Percentiles rank a stretch among this genome's conserved stretches.
These are phyloP conservation scores for Aphelinus atriplicis DNA, from an alignment of 1,140 invertebrate genomes.

Conservation along the genomic window DNA sequence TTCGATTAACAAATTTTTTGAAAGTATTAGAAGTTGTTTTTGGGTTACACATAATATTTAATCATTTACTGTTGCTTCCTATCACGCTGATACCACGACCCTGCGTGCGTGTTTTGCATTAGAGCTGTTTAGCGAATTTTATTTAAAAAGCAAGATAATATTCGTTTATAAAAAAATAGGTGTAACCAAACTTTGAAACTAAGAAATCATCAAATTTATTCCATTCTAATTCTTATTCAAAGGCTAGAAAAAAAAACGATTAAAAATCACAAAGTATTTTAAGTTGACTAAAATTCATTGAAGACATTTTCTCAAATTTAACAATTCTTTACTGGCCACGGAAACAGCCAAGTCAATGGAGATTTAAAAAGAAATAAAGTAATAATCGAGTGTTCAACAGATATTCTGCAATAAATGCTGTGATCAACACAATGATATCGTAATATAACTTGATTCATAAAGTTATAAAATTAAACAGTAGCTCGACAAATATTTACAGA, in stretches of 20 bases:
- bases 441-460: conserved; percentile 36
- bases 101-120: neutral
- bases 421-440: conserved; percentile 47
- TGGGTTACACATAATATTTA: neutral
- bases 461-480: conserved; percentile 42
- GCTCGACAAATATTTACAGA: conserved; percentile 47
- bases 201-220: too few relatives aligned
- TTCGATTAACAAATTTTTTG: conserved; percentile 20
- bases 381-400: conserved; percentile 14
- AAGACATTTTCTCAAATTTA: conserved; percentile 5
- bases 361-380: conserved; percentile 20
- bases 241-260: conserved; percentile 1
- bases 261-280: neutral
- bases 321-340: conserved; percentile 14
- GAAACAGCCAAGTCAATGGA: conserved; percentile 1
- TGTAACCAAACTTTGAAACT: too few relatives aligned
- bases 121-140: too few relatives aligned
- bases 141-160: too few relatives aligned
- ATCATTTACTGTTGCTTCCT: conserved; percentile 3
- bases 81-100: neutral
- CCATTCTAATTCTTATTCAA: neutral
- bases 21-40: neutral
- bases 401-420: conserved; percentile 41
- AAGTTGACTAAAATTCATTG: too few relatives aligned
- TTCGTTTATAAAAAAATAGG: too few relatives aligned